Evolutionary conservation across 2,113 vertebrate species (phyloP).

Genomic region (Chaetops frenatus): DNA sequence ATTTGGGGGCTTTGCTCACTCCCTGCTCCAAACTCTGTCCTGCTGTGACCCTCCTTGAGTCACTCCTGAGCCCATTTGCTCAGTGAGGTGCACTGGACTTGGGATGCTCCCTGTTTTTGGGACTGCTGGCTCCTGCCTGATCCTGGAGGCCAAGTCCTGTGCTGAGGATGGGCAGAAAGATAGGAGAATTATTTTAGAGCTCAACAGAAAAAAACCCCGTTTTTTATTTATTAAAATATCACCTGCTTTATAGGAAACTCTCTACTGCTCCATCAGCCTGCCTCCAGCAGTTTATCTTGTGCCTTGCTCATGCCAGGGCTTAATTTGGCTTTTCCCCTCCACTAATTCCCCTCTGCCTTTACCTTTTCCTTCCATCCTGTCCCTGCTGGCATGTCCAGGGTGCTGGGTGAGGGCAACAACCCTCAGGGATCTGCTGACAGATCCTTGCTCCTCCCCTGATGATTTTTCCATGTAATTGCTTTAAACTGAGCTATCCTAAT

Average conservation of each 20-base stretch:
- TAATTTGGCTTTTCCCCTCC: background rate
- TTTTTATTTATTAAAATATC: background rate
- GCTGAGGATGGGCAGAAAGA: background rate
- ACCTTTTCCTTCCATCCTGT: background rate
- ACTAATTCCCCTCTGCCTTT: background rate
- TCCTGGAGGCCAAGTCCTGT: background rate
- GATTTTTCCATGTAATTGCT: background rate
- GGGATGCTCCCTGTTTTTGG: background rate
- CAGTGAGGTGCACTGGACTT: accelerated
- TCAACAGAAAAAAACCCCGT: background rate
- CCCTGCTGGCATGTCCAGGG: background rate
- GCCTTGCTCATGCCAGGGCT: background rate
- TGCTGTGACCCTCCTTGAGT: accelerated
- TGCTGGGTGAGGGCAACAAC: background rate
- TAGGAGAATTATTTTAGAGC: background rate
- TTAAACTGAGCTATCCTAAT: background rate
- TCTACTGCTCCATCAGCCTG: background rate
- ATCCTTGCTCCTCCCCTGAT: background rate
- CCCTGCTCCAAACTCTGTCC: accelerated
- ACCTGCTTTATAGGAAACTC: background rate
- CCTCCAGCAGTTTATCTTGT: background rate
- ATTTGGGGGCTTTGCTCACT: accelerated
- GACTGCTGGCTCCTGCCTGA: background rate
- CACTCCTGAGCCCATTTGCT: accelerated
- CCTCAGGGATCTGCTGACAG: background rate